Base-by-base conservation (phyloP, 1,140 invertebrate genomes). In the Pissodes strobi region DNA sequence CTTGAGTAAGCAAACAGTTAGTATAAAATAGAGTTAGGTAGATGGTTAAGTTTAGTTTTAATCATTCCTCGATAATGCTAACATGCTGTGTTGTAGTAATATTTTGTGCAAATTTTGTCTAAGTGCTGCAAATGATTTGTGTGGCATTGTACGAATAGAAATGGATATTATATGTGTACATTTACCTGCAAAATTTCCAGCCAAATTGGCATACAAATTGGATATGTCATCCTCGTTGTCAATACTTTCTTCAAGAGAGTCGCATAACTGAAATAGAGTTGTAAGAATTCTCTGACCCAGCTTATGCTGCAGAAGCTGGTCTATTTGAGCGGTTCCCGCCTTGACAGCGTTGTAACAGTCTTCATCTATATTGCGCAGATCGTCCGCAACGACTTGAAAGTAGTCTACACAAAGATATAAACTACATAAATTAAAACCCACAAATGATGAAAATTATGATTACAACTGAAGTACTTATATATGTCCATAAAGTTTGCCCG, bases 151-250 rank as follows among this genome's bases (percentile, higher is more conserved):
- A n/a, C n/a, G n/a, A n/a, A n/a, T n/a, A n/a, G n/a, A n/a, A n/a
- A n/a, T n/a, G n/a, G n/a, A n/a, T n/a, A n/a, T n/a, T n/a, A n/a
- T n/a, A n/a, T n/a, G n/a, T n/a, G n/a, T n/a, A n/a, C n/a, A 43
- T 38, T 30, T 51, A 60, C 61, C 69, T 2, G 89, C 90, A 76
- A 93, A 89, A 79, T 94, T 93, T 30, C 87, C 86, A 3, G 93
- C 90, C n/a, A 97, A 76, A 45, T 83, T 86, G 71, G 88, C 87
- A 72, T 87, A 93, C 10, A 97, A 86, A 74, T 90, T 95, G 0
- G 88, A 81, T 1, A 94, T 84, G 72, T 95, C 92, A 37, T 88
- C 81, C n/a, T 69, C 61, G 66, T 84, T 84, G 39, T 83, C 69
- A 41, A 85, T 80, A 15, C 82, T 83, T n/a, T 82, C 78, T 73